These are phyloP conservation scores for Otolemur garnettii DNA, from an alignment of 2,113 vertebrate species.

Conservation along the genomic window DNA sequence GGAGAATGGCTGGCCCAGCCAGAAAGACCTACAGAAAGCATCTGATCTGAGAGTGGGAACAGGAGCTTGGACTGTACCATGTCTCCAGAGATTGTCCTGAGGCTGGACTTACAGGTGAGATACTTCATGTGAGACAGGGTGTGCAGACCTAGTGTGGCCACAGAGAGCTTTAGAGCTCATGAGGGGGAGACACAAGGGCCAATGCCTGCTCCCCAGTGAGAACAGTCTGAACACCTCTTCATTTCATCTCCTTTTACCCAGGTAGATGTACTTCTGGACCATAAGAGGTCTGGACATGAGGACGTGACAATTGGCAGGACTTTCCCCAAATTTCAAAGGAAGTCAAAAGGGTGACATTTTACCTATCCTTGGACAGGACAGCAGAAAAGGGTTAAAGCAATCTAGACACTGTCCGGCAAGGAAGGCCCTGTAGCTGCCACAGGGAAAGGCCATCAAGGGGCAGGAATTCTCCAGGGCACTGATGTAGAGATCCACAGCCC, in stretches of 20 bases:
- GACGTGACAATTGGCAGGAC: not conserved
- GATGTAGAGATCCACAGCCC: conserved; percentile 95
- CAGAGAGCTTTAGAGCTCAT: not conserved
- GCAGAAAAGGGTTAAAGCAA: conserved; percentile 88
- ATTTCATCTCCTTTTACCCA: not conserved
- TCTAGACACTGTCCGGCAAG: conserved; percentile 90
- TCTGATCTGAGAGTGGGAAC: not conserved
- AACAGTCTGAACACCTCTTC: not conserved
- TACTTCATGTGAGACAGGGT: no score
- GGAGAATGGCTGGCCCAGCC: not conserved
- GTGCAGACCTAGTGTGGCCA: not conserved
- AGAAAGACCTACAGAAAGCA: not conserved
- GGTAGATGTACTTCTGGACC: not conserved
- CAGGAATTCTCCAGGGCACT: conserved; percentile 92
- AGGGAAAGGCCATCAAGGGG: conserved; percentile 91
- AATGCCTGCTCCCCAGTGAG: not conserved
- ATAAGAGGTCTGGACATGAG: not conserved
- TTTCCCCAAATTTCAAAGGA: not conserved
- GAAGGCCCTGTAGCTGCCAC: conserved; percentile 92
- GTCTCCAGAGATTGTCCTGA: not conserved
- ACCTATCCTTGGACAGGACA: conserved; percentile 95
- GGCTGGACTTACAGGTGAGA: not conserved
- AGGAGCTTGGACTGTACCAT: not conserved
- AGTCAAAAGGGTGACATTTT: conserved; percentile 53
- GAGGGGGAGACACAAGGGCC: not conserved